These are phyloP conservation scores for Dolomedes plantarius DNA, from an alignment of 2,888 invertebrate genomes.

Conservation along the genomic window DNA sequence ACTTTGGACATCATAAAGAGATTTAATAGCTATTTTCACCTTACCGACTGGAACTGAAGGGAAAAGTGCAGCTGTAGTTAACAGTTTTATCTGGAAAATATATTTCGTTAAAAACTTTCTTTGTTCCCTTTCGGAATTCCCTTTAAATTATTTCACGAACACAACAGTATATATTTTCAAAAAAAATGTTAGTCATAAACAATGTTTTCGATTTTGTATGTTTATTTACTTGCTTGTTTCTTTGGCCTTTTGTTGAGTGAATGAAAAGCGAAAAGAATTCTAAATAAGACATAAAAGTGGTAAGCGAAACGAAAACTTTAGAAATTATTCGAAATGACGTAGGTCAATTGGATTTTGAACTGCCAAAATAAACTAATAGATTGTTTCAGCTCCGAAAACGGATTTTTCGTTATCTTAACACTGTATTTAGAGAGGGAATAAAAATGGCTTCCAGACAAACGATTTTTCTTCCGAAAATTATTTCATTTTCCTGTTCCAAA, in stretches of 20 bases:
- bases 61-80: background rate
- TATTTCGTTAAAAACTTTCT: background rate
- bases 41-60: background rate
- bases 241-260: background rate
- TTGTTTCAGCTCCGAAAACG: too few relatives aligned
- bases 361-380: background rate
- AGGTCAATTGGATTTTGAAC: slow-evolving; percentile 6
- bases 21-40: background rate
- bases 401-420: too few relatives aligned
- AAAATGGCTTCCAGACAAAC: too few relatives aligned
- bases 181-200: background rate
- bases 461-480: background rate
- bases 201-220: background rate
- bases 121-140: background rate
- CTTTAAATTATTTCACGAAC: background rate
- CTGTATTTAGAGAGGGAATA: too few relatives aligned
- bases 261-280: background rate
- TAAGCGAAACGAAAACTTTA: background rate
- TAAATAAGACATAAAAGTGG: background rate
- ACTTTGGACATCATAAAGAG: too few relatives aligned
- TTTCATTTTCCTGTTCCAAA: background rate
- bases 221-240: too few relatives aligned
- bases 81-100: background rate
- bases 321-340: background rate
- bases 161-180: background rate